Evolutionary conservation across 2,113 vertebrate genomes (phyloP).

Genomic region (Spea multiplicata): DNA sequence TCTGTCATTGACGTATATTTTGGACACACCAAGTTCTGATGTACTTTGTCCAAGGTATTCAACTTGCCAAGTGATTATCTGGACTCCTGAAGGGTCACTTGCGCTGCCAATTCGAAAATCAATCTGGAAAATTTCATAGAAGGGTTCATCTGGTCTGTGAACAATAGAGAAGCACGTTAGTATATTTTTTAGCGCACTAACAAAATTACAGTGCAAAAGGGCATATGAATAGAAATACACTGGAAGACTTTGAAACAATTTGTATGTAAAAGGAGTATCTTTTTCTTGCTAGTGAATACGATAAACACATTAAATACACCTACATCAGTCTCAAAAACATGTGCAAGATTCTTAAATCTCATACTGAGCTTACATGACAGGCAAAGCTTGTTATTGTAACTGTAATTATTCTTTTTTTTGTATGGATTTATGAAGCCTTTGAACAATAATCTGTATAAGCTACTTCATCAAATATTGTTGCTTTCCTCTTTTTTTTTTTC

Average conservation of each 20-base stretch:
- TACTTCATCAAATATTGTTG: neutral
- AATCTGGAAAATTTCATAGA: slow-evolving; percentile 85
- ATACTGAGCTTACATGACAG: neutral
- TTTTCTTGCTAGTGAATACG: neutral
- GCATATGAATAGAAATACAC: neutral
- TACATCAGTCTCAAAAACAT: neutral
- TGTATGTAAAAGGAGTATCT: neutral
- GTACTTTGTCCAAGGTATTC: slow-evolving; percentile 72
- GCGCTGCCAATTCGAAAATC: slow-evolving; percentile 83
- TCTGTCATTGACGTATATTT: slow-evolving; percentile 83
- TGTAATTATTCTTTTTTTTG: slow-evolving; percentile 3
- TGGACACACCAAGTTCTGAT: slow-evolving; percentile 76
- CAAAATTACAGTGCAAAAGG: neutral
- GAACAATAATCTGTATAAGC: neutral
- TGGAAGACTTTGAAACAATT: neutral
- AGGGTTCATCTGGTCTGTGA: slow-evolving; percentile 55
- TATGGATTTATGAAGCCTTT: neutral
- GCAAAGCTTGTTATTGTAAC: too few species aligned
- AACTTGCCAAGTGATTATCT: slow-evolving; percentile 88
- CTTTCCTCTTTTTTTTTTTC: too few species aligned
- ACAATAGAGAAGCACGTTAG: slow-evolving; percentile 22
- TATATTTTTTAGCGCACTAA: neutral
- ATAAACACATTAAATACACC: neutral
- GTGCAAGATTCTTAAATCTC: neutral
- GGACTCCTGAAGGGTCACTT: slow-evolving; percentile 69